phyloP scores from a whole-genome alignment of 2,888 invertebrate genomes.

The Acleris sparsana region DNA sequence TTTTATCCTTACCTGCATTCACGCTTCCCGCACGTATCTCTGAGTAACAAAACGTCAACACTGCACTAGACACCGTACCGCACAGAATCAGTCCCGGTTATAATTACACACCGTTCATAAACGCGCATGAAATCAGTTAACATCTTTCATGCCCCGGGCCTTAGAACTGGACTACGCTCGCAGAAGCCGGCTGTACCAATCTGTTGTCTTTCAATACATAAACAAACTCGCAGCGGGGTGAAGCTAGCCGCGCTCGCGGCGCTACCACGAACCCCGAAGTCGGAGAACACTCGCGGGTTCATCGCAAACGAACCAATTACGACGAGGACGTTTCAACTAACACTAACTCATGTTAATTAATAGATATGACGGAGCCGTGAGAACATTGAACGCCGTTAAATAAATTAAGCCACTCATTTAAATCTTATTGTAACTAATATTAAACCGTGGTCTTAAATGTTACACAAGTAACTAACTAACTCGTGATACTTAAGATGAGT shows the following conservation, averaged over 20 bases:
- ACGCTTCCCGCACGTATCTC: slow-evolving; percentile 13
- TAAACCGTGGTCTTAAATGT: too few species aligned
- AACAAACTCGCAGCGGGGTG: slow-evolving; percentile 76
- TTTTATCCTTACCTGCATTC: slow-evolving; percentile 25
- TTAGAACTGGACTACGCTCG: slow-evolving; percentile 63
- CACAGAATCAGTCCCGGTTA: slow-evolving; percentile 31
- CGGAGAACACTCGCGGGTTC: slow-evolving; percentile 12
- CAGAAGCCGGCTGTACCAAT: slow-evolving; percentile 75
- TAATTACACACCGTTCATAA: slow-evolving; percentile 37
- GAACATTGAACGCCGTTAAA: too few species aligned
- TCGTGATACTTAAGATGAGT: background rate
- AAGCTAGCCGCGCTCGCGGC: slow-evolving; percentile 67
- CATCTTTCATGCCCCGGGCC: slow-evolving; percentile 64
- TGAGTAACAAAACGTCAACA: slow-evolving; percentile 55
- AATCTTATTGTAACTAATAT: too few species aligned
- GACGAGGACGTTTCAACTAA: background rate
- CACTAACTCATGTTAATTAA: background rate
- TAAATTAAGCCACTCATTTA: too few species aligned
- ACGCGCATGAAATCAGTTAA: slow-evolving; percentile 49
- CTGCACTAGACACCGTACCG: slow-evolving; percentile 56
- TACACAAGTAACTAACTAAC: too few species aligned
- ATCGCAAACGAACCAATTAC: background rate
- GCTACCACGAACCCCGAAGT: slow-evolving; percentile 37
- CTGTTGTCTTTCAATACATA: slow-evolving; percentile 82
- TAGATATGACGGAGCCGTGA: background rate